A percentile compares a stretch with the other conserved stretches of the same genome.
Conservation (phyloP, 2,113 vertebrate genomes). For the Cinclus mexicanus region DNA sequence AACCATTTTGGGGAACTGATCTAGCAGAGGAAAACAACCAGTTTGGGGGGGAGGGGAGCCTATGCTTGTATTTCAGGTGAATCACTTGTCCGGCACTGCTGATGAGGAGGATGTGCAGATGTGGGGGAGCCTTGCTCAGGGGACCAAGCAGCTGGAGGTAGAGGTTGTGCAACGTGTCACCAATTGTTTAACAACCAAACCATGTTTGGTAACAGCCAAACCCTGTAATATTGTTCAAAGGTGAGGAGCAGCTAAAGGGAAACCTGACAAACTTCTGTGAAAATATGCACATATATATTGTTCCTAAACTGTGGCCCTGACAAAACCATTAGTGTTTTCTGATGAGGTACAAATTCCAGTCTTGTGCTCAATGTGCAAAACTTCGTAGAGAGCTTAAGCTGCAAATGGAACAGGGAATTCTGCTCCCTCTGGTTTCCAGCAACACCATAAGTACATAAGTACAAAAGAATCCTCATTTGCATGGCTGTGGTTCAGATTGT, state of each 20-base stretch:
- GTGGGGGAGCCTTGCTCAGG: background rate
- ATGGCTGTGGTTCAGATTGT: background rate
- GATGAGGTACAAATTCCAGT: background rate
- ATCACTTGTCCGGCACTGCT: background rate
- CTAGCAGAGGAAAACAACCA: background rate
- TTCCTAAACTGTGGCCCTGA: background rate
- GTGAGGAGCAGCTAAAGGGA: background rate
- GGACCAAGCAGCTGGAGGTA: background rate
- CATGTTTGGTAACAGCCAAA: background rate
- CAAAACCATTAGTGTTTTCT: background rate
- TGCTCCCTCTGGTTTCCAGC: background rate
- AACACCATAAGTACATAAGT: background rate
- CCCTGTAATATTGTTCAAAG: background rate
- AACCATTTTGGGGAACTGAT: slow-evolving; percentile 55
- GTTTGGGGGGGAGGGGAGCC: background rate
- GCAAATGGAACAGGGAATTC: background rate
- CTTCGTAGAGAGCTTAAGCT: background rate
- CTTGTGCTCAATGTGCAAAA: background rate
- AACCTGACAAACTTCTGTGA: background rate
- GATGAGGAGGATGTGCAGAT: background rate
- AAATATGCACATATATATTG: background rate
- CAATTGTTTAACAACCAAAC: background rate
- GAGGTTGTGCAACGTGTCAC: fast-evolving
- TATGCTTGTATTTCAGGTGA: background rate
- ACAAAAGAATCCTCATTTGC: background rate